These are phyloP conservation scores for Euphonia xanthogaster DNA, from an alignment of 2,797 vertebrate genomes.

Conservation along the genomic window DNA sequence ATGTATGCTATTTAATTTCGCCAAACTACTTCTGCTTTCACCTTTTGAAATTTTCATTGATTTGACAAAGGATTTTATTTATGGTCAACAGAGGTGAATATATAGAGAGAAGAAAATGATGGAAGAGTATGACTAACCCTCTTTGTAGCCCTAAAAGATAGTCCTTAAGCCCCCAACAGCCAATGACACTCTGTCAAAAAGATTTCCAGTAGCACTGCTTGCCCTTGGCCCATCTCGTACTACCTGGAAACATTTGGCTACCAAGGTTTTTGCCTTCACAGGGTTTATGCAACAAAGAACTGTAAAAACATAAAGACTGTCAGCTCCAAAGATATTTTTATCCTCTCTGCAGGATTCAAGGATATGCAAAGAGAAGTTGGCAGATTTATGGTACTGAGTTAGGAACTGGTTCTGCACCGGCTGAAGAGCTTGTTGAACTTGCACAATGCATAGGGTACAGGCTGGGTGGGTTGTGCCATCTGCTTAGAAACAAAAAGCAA, in stretches of 20 bases:
- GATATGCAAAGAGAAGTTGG: conserved; percentile 10
- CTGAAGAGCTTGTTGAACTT: conserved; percentile 44
- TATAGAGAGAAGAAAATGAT: background rate
- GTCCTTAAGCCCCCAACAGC: background rate
- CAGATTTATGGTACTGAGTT: background rate
- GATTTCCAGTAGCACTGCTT: background rate
- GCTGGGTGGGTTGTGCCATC: conserved; percentile 24
- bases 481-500: conserved; percentile 36
- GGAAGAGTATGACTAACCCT: background rate
- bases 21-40: background rate
- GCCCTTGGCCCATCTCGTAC: background rate
- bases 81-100: background rate
- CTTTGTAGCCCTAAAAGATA: background rate
- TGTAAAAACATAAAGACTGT: background rate
- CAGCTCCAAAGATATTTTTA: conserved; percentile 29
- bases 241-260: background rate
- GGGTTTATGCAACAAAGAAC: background rate
- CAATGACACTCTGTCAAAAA: background rate
- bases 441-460: background rate
- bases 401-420: background rate
- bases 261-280: background rate
- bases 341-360: conserved; percentile 18
- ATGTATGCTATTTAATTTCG: background rate
- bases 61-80: conserved; percentile 13
- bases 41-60: background rate